These are phyloP conservation scores for Tribolium castaneum DNA, from an alignment of 1,140 invertebrate species.

Conservation along the genomic window DNA sequence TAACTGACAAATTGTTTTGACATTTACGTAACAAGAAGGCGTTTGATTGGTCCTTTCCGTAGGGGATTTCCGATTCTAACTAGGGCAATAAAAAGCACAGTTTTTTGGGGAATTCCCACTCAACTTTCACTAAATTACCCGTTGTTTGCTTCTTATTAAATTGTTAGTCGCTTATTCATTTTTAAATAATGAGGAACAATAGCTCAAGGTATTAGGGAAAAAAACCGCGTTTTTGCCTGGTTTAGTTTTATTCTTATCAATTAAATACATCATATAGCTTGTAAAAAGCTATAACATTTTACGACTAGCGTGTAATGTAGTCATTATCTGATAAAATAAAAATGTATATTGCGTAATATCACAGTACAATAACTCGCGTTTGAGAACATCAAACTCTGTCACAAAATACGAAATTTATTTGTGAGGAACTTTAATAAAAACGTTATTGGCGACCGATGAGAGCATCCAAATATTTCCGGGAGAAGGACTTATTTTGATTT, in stretches of 20 bases:
- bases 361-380: neutral
- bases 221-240: neutral
- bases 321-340: conserved; percentile 11
- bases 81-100: no score
- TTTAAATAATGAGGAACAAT: no score
- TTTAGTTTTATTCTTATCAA: conserved; percentile 2
- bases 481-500: neutral
- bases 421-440: neutral
- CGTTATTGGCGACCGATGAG: neutral
- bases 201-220: no score
- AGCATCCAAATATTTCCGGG: neutral
- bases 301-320: conserved; percentile 11
- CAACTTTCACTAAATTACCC: no score
- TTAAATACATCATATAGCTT: neutral
- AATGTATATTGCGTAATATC: neutral
- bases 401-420: neutral
- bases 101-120: no score
- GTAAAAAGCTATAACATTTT: neutral
- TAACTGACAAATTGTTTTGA: no score
- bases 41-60: no score
- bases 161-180: no score
- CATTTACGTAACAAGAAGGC: no score
- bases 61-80: no score
- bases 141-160: no score
- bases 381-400: neutral